A percentile compares a stretch with the other conserved stretches of the same genome.
These are phyloP conservation scores for Dufourea novaeangliae DNA, from an alignment of 1,140 invertebrate genomes.

Conservation along the genomic window DNA sequence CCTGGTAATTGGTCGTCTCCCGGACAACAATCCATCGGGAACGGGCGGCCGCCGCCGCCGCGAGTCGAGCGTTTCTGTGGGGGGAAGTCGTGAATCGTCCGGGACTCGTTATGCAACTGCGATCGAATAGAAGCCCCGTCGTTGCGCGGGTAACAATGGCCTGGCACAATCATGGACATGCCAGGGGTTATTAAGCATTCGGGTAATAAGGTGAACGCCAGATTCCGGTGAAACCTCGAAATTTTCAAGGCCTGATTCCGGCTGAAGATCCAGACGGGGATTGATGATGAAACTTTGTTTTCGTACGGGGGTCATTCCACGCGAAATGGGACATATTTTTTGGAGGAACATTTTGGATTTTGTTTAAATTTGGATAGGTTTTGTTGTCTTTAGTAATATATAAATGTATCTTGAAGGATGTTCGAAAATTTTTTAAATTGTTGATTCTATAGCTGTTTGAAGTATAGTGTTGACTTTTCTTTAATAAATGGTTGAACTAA, in stretches of 20 bases:
- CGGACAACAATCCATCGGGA: slow-evolving; percentile 53
- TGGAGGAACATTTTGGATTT: too few species aligned
- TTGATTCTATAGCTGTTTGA: too few species aligned
- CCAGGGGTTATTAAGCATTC: slow-evolving; percentile 36
- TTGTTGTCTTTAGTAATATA: too few species aligned
- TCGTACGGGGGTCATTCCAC: too few species aligned
- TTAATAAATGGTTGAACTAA: too few species aligned
- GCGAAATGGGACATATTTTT: too few species aligned
- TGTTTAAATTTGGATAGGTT: too few species aligned
- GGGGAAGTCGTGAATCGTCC: slow-evolving; percentile 42
- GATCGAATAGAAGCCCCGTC: slow-evolving; percentile 42
- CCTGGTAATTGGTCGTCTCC: slow-evolving; percentile 49
- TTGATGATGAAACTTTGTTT: background rate
- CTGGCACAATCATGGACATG: slow-evolving; percentile 39
- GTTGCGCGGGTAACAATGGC: slow-evolving; percentile 44
- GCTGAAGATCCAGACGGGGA: background rate
- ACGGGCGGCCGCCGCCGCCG: background rate
- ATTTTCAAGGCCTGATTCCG: background rate
- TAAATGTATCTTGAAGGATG: too few species aligned
- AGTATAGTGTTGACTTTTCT: too few species aligned
- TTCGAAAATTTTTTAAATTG: too few species aligned
- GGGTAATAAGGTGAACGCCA: slow-evolving; percentile 46
- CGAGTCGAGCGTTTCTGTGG: too few species aligned
- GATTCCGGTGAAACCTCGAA: background rate
- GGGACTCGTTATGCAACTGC: slow-evolving; percentile 48